These are phyloP conservation scores for Drosophila quadrilineata DNA, from an alignment of 1,140 invertebrate species.

Conservation along the genomic window DNA sequence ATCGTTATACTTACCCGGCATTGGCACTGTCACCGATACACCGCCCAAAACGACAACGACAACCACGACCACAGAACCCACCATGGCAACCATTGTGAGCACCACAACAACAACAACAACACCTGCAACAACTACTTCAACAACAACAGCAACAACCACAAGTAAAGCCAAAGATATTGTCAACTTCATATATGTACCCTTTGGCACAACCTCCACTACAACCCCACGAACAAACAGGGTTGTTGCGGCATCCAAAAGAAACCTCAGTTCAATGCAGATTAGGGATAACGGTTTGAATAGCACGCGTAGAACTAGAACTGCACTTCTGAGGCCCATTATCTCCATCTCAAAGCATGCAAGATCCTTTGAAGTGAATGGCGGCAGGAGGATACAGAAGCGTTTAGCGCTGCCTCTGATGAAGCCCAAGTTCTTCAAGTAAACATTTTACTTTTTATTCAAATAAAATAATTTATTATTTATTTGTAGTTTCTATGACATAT, in stretches of 20 bases:
- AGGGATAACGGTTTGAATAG: no score
- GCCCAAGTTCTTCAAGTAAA: no score
- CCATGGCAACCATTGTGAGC: no score
- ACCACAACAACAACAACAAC: conserved; percentile 19
- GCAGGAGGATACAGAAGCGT: no score
- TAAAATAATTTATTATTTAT: no score
- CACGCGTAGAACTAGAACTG: no score
- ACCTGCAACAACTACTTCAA: background rate
- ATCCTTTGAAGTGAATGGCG: background rate
- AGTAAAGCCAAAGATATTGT: background rate
- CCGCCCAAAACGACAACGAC: conserved; percentile 14
- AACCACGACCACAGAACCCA: no score
- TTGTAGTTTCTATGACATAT: no score
- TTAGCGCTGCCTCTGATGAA: no score
- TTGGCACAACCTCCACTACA: background rate
- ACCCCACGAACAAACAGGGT: background rate
- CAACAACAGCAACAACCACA: background rate
- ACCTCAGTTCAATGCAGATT: no score
- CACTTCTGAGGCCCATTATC: background rate
- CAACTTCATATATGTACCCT: conserved; percentile 3
- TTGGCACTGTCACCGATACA: conserved; percentile 50
- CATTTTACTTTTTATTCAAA: no score
- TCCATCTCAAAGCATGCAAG: background rate
- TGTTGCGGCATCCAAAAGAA: background rate
- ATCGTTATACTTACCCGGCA: conserved; percentile 49